These are phyloP conservation scores for Chelmon rostratus DNA, from an alignment of 2,797 vertebrate species.

Conservation along the genomic window DNA sequence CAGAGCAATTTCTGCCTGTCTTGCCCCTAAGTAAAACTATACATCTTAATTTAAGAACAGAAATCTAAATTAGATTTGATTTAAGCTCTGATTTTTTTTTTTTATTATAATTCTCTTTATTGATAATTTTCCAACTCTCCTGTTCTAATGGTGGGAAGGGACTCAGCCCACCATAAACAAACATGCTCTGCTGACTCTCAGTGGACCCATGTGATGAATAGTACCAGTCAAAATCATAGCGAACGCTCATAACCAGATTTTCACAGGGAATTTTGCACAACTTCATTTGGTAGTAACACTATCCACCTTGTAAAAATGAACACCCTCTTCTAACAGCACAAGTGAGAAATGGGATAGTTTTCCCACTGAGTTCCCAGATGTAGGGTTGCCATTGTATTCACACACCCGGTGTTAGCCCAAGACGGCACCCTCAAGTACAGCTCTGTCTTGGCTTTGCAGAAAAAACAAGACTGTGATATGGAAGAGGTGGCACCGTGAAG, in stretches of 20 bases:
- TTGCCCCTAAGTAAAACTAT: neutral
- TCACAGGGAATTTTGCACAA: slow-evolving; percentile 82
- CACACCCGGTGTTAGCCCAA: slow-evolving; percentile 78
- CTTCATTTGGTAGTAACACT: slow-evolving; percentile 83
- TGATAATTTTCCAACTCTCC: slow-evolving; percentile 41
- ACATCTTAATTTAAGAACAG: neutral
- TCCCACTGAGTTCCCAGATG: slow-evolving; percentile 87
- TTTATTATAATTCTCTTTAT: slow-evolving; percentile 1
- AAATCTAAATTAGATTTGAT: neutral
- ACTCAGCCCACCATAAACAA: slow-evolving; percentile 70
- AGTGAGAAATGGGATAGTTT: slow-evolving; percentile 83
- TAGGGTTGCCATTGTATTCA: slow-evolving; percentile 81
- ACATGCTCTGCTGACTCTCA: slow-evolving; percentile 67
- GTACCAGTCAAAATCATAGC: slow-evolving; percentile 74
- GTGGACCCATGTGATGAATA: slow-evolving; percentile 76
- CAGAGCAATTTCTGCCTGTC: neutral
- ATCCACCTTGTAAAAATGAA: slow-evolving; percentile 83
- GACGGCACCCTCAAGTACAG: slow-evolving; percentile 68
- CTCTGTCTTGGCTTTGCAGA: slow-evolving; percentile 74
- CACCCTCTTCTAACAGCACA: slow-evolving; percentile 79
- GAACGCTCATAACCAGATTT: slow-evolving; percentile 73
- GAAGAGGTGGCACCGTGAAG: slow-evolving; percentile 73
- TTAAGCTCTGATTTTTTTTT: neutral
- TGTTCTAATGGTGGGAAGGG: slow-evolving; percentile 53
- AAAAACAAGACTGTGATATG: slow-evolving; percentile 76